Base-by-base conservation (phyloP, 1,140 invertebrate species). In the Euura saliciscinereae region DNA sequence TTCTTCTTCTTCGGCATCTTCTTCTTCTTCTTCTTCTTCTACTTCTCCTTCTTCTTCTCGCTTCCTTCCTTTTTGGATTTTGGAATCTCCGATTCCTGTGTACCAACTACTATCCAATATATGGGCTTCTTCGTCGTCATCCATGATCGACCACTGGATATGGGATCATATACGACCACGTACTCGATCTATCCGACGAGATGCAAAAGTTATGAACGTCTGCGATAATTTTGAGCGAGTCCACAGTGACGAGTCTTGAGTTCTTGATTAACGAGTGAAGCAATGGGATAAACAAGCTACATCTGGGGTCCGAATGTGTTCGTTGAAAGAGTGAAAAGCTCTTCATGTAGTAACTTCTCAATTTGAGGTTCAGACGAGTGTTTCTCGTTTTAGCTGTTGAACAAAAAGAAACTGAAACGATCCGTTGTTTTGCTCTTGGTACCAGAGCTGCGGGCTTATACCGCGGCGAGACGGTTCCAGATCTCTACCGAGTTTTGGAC, bases 41-140 rank as follows among this genome's bases (percentile, higher is more conserved):
- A 59, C 73, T 70, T 6, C 45, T 59, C 73, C 74, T 76, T 78
- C 76, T 65, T 64, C 66, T 65, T 65, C 67, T 71, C 68, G 73
- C 65, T 43, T 45, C 11, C 59, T 8, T 59, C 46, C 28, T 28
- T 28, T 28, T 28, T 28, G 28, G 28, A 28, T 28, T 28, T 28
- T 28, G 28, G 28, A 28, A 28, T 28, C 28, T 28, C 28, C 28
- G 28, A 28, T 28, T 28, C 28, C 28, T 28, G 1, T 28, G 28
- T 28, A 28, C 28, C 28, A 28, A 28, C 28, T 28, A 28, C 28
- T 28, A 28, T 28, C 28, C 28, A 28, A 28, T 28, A 28, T 28
- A 28, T 1, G 28, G 28, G 28, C 28, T 28, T 28, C 28, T 28
- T 28, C 28, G 28, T 28, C 28, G 28, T 28, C 28, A 28, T 28